Percentiles rank a stretch among this genome's conserved stretches.
phyloP scores from a whole-genome alignment of 2,113 vertebrate species.

The Leucoraja erinaceus region DNA sequence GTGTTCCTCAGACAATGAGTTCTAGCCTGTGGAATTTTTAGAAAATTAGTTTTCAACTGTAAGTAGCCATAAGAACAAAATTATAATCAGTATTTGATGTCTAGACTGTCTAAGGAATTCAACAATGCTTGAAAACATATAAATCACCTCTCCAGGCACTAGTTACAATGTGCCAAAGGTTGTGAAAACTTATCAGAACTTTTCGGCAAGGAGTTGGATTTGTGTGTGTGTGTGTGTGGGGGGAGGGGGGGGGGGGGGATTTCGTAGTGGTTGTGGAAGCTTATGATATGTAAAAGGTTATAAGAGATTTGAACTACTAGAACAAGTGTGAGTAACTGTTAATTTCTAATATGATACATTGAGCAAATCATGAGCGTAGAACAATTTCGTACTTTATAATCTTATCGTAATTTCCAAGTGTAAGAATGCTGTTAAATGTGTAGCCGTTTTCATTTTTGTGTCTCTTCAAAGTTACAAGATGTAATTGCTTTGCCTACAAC shows the following conservation, averaged over 20 bases:
- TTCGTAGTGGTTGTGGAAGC: not conserved
- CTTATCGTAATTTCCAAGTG: not conserved
- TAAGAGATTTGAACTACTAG: not conserved
- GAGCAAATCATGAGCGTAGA: not conserved
- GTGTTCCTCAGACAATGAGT: not conserved
- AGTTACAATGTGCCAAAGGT: not conserved
- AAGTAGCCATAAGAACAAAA: not conserved
- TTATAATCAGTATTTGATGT: constrained; percentile 4
- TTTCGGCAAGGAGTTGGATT: not conserved
- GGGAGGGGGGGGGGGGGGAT: too few species aligned
- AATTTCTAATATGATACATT: not conserved
- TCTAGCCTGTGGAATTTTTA: not conserved
- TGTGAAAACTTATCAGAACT: not conserved
- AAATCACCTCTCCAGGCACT: not conserved
- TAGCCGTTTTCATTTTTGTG: not conserved
- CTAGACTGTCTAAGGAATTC: not conserved
- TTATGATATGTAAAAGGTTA: not conserved
- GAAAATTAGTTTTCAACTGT: not conserved
- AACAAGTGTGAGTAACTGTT: not conserved
- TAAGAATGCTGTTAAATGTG: not conserved
- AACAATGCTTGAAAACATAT: not conserved
- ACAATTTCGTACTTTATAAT: not conserved
- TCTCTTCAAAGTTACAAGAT: not conserved
- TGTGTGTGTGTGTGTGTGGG: too few species aligned
- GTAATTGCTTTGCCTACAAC: not conserved